Conservation (phyloP, 2,113 vertebrate species). For the Diphyllodes magnificus region DNA sequence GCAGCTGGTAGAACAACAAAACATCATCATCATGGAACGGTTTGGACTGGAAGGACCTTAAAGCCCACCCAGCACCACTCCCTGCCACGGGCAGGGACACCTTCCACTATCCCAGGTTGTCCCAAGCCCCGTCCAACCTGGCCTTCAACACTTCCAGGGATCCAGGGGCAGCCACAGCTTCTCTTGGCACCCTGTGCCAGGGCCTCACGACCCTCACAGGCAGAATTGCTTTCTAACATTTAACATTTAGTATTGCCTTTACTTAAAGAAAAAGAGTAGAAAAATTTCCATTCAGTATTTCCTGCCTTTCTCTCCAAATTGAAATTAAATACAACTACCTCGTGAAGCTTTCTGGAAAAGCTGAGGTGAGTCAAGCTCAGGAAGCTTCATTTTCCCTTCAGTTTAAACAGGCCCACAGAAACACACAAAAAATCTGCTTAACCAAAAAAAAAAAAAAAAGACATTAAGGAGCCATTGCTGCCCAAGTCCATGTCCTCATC, state of each 20-base stretch:
- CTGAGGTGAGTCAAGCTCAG: not conserved
- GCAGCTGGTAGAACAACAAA: not conserved
- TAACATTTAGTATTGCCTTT: not conserved
- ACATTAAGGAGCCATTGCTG: not conserved
- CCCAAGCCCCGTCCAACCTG: accelerated
- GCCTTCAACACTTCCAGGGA: not conserved
- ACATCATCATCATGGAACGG: not conserved
- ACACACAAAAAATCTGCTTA: not conserved
- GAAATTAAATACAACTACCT: not conserved
- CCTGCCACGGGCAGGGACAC: not conserved
- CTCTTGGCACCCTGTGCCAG: not conserved
- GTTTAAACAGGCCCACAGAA: not conserved
- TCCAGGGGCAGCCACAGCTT: not conserved
- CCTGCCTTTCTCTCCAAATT: not conserved
- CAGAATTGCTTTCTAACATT: not conserved
- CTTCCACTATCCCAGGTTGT: accelerated
- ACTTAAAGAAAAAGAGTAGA: not conserved
- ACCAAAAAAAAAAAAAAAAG: not conserved
- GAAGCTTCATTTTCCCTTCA: not conserved
- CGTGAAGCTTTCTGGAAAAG: not conserved
- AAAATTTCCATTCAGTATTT: not conserved
- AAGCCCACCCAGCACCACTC: accelerated
- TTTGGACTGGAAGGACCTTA: not conserved
- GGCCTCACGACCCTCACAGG: not conserved
- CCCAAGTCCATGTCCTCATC: not conserved